Base-by-base conservation (phyloP, 2,797 vertebrate genomes). In the Xyrichtys novacula region DNA sequence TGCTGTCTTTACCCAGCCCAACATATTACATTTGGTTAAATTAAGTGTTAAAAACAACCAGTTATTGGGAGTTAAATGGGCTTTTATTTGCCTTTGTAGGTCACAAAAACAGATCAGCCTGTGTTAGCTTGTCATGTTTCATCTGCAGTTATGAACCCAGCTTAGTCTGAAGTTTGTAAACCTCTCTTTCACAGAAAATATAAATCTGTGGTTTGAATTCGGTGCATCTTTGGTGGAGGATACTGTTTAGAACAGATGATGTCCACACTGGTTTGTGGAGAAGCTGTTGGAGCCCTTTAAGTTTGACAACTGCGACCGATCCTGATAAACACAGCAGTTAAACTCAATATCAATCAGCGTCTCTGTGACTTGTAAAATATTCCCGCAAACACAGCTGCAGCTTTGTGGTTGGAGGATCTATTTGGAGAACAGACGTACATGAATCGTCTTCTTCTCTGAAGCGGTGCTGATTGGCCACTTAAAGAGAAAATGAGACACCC, bases 401-500 rank as follows among this genome's bases (percentile, higher is more conserved):
- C 74, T 73, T 77, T 65, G 66, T 65, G 52, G 53, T 19, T 43
- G 20, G 20, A 49, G 54, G 47, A 59, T 56, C 32, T 32, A 22
- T 67, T 60, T 38, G 31, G 49, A 58, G 59, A 29, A 61, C 62
- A 47, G 20, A 39, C 8, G 2, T 16, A 60, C 47, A 20, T 60
- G 47, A 66, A 77, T 61, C 58, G 46, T 47, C 9, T 46, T 25
- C 36, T 25, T 61, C 36, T 66, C 48, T 49, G 64, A 78, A 62
- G 67, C 66, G 55, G 56, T 53, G 22, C 64, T 86, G 85, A 91
- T 89, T 78, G 83, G 84, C 81, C 88, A 85, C 88, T 90, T 83
- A 57, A 59, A 67, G 74, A 64, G 74, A 76, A 87, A 90, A 91
- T 80, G 82, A 88, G 80, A 43, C 20, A 17, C 74, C 65, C 63